phyloP scores from a whole-genome alignment of 2,797 vertebrate species.

The Rhinella marina region DNA sequence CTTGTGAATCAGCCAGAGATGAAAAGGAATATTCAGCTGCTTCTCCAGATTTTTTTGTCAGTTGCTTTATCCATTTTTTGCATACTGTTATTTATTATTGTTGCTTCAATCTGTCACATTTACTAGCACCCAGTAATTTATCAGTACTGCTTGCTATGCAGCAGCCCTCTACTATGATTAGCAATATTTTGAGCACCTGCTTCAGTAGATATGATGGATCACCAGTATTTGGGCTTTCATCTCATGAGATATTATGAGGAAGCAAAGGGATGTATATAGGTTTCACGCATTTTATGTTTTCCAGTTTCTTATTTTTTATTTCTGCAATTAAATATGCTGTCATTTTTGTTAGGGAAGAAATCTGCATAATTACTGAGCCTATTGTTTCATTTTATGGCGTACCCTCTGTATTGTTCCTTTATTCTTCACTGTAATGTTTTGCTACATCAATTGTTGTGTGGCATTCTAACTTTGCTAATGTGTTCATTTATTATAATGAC shows the following conservation, averaged over 20 bases:
- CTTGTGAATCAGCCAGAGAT: slow-evolving; percentile 43
- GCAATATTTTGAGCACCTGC: slow-evolving; percentile 60
- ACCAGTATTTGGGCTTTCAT: slow-evolving; percentile 52
- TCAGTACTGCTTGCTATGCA: slow-evolving; percentile 56
- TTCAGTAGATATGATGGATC: slow-evolving; percentile 59
- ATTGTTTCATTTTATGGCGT: slow-evolving; percentile 37
- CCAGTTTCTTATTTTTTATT: slow-evolving; percentile 38
- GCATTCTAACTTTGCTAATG: slow-evolving; percentile 20
- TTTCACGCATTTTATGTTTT: slow-evolving; percentile 50
- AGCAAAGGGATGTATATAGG: slow-evolving; percentile 42
- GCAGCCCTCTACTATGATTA: slow-evolving; percentile 56
- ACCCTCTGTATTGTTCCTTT: slow-evolving; percentile 27
- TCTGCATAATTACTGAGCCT: slow-evolving; percentile 46
- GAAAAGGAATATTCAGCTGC: slow-evolving; percentile 42
- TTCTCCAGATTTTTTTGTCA: slow-evolving; percentile 42
- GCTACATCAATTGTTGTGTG: slow-evolving; percentile 24
- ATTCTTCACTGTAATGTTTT: slow-evolving; percentile 5
- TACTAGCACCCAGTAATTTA: slow-evolving; percentile 54
- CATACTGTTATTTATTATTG: slow-evolving; percentile 59
- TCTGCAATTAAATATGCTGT: slow-evolving; percentile 54
- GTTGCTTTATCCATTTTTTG: slow-evolving; percentile 56
- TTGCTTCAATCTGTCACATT: slow-evolving; percentile 56
- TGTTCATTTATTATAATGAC: slow-evolving; percentile 48
- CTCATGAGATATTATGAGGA: slow-evolving; percentile 49
- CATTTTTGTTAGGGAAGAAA: slow-evolving; percentile 28